Evolutionary conservation across 2,888 invertebrate species (phyloP), one percentile per base, ranked within the genome.

Genomic region (Osedax frankpressi): DNA sequence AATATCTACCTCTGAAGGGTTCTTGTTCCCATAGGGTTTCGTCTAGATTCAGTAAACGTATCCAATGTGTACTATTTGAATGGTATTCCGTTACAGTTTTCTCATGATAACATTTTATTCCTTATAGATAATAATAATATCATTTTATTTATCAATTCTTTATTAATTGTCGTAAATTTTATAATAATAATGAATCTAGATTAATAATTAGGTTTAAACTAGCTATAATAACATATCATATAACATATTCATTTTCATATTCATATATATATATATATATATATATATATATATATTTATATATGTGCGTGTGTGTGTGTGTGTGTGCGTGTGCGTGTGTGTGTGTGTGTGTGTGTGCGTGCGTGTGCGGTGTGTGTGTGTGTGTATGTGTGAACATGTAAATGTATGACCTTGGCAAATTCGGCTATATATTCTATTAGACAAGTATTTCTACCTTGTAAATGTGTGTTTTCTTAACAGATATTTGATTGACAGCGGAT

Each of bases 21-120:
- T 78, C 78, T 71, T 78, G 77, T 30, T 77, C 78, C 78, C 78
- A 78, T 3, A 73, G 26, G 81, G 87, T 88, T n/a, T 6, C 70
- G 74, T 60, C 78, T 67, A 6, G 76, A 75, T 74, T 78, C 78
- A 14, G 76, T 77, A 75, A 76, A 78, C 3, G 78, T 78, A 65
- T 78, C 77, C 71, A 78, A 71, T 28, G 76, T 75, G 73, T 78
- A 78, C 78, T 78, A 74, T 19, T n/a, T n/a, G n/a, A n/a, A n/a
- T n/a, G n/a, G n/a, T n/a, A n/a, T n/a, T n/a, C n/a, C n/a, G n/a
- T n/a, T n/a, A n/a, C n/a, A n/a, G n/a, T n/a, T n/a, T n/a, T n/a
- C n/a, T n/a, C n/a, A n/a, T n/a, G n/a, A n/a, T n/a, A n/a, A n/a
- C n/a, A n/a, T n/a, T n/a, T n/a, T n/a, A n/a, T n/a, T n/a, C n/a